These are phyloP conservation scores for Poeciliopsis turrubarensis DNA, from an alignment of 2,113 vertebrate genomes.

Conservation along the genomic window DNA sequence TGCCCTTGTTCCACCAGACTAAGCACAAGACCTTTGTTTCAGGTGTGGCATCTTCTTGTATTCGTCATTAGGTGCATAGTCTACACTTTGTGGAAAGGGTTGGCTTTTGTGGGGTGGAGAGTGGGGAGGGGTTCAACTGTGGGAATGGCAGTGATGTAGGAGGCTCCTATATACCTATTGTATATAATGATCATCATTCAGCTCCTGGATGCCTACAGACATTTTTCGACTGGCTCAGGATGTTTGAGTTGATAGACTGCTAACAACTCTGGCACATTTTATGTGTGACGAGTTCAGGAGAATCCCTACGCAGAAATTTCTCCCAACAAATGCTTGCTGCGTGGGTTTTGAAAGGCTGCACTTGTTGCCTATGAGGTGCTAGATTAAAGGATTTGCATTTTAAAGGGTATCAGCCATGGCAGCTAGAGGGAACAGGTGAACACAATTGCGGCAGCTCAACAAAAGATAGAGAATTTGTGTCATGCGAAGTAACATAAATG, in stretches of 20 bases:
- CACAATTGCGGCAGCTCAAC: slow-evolving; percentile 41
- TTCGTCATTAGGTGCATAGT: too few species aligned
- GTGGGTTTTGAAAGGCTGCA: slow-evolving; percentile 38
- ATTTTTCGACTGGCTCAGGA: neutral
- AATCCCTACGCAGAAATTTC: slow-evolving; percentile 14
- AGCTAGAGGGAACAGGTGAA: slow-evolving; percentile 47
- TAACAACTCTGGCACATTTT: neutral
- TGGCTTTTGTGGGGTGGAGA: too few species aligned
- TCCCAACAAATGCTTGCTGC: slow-evolving; percentile 13
- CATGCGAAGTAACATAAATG: slow-evolving; percentile 32
- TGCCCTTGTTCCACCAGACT: too few species aligned
- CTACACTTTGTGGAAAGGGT: too few species aligned
- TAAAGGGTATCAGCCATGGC: slow-evolving; percentile 53
- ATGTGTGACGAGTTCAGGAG: slow-evolving; percentile 13
- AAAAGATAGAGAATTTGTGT: slow-evolving; percentile 49
- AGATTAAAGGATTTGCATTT: slow-evolving; percentile 68
- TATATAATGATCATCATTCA: neutral
- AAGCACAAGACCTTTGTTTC: too few species aligned
- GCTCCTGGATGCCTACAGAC: neutral
- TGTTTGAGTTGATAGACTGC: slow-evolving; percentile 6
- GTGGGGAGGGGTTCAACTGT: too few species aligned
- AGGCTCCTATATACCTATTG: neutral
- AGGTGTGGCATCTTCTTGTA: too few species aligned
- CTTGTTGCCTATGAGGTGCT: slow-evolving; percentile 44
- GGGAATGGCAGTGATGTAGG: too few species aligned